These are phyloP conservation scores for Diplosoma virens DNA, from an alignment of 23 tunicate species.

Conservation along the genomic window DNA sequence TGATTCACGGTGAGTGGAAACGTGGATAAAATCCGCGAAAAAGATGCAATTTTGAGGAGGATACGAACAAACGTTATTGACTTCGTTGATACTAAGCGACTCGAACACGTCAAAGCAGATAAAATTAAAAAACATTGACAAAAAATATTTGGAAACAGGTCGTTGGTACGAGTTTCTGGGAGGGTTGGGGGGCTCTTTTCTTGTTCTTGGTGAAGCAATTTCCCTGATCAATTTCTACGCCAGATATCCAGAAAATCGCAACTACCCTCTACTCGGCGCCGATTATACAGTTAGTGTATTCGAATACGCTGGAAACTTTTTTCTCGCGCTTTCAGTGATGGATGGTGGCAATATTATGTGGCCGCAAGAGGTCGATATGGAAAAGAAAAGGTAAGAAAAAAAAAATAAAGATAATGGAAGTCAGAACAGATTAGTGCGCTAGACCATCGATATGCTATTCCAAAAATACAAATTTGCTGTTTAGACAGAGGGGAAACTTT, in stretches of 20 bases:
- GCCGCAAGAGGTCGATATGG: constrained; percentile 41
- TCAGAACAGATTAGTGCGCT: no score
- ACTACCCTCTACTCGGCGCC: background rate
- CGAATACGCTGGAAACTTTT: constrained; percentile 15
- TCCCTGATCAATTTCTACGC: background rate
- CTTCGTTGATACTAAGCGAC: no score
- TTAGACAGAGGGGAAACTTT: no score
- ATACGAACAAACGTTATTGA: no score
- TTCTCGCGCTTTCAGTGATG: constrained; percentile 37
- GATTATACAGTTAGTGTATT: background rate
- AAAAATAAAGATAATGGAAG: no score
- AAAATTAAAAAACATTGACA: no score
- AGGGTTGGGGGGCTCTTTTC: constrained; percentile 19
- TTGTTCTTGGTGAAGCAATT: constrained; percentile 20
- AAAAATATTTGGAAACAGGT: no score
- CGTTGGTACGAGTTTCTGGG: constrained; percentile 50
- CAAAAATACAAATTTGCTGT: no score
- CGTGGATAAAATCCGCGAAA: no score
- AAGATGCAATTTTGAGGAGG: no score
- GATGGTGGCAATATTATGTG: constrained; percentile 33
- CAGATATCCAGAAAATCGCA: background rate
- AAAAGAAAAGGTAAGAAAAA: constrained; percentile 3
- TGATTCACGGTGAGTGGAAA: constrained; percentile 15
- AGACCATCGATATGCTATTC: no score
- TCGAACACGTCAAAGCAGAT: no score